Evolutionary conservation across 2,888 invertebrate genomes (phyloP), one percentile per base, ranked within the genome.

Genomic region (Zygogramma bicolorata): DNA sequence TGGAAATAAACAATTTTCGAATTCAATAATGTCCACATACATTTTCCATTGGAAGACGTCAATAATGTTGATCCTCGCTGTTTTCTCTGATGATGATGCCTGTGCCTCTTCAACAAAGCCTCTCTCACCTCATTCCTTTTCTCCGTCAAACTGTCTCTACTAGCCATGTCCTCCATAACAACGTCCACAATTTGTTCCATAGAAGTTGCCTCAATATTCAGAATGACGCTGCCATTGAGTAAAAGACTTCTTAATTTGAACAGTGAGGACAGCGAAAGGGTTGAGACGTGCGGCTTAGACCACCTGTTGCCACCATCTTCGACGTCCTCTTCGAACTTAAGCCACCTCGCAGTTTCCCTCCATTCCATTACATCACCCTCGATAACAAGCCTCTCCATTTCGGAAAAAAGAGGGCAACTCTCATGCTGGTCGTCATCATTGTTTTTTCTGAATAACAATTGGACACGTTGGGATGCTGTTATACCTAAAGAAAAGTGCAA

Each of bases 251-350:
- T 90, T 71, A 99, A 89, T 87, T 99, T 98, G 86, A 99, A 98
- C 40, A 99, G 90, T 0, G 99, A 97, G 86, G 99, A 99, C 67
- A 99, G 90, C 3, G 98, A 98, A 42, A 99, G 90, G 0, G 99
- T 99, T 46, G 98, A 98, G 38, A 99, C 99, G 88, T 96, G 96
- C 1, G 96, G 96, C 86, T 99, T 99, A 10, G 98, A 98, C 99
- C 99, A 99, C 71, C 99, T 91, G 86, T 98, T 97, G 74, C 98
- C 99, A 25, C 98, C 98, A 89, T 98, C 98, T 87, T 99, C 99
- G 1, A 99, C 99, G 86, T 98, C 98, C 86, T 97, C 97, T 85
- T 97, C 97, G 84, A 97, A 97, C 87, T 97, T 97, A 70, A 98
- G 95, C 97, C 97, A 97, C 82, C 97, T 75, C 59, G 98, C 98